A percentile compares a stretch with the other conserved stretches of the same genome.
These are phyloP conservation scores for Palythoa caribaeorum DNA, from an alignment of 92 coral and sea anemone species.

Conservation along the genomic window DNA sequence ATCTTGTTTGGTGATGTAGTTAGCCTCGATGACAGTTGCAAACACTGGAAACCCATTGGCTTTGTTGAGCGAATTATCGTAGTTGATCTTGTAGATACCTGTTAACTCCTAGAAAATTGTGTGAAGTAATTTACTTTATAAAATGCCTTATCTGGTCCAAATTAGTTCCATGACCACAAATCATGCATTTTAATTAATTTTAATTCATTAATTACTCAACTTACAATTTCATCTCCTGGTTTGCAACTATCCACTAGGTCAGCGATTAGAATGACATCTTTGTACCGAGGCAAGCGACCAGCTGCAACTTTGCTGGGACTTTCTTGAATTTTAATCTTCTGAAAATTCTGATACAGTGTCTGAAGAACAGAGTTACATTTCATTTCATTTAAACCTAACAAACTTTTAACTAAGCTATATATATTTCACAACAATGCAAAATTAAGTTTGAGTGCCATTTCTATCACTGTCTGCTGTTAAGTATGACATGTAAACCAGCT, in stretches of 20 bases:
- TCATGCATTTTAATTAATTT: no score
- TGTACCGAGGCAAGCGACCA: constrained; percentile 95
- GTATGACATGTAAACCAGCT: no score
- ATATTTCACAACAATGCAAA: no score
- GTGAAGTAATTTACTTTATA: not conserved
- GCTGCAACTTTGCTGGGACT: constrained; percentile 99
- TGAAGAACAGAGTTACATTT: constrained; percentile 5
- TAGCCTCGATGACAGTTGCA: constrained; percentile 98
- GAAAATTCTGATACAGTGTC: constrained; percentile 97
- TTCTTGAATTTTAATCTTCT: constrained; percentile 97
- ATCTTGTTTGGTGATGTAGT: constrained; percentile 95
- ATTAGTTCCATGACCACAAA: no score
- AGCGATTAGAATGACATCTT: constrained; percentile 92
- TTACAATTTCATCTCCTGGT: constrained; percentile 99
- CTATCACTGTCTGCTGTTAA: no score
- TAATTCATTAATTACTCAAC: constrained; percentile 5
- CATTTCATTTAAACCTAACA: no score
- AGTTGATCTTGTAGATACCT: constrained; percentile 96
- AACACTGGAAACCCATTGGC: constrained; percentile 99
- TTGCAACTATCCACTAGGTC: constrained; percentile 99
- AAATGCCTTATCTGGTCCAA: no score
- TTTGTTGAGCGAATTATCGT: constrained; percentile 88
- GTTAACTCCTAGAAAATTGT: constrained; percentile 81
- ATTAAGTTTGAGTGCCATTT: no score
- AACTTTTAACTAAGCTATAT: no score